Evolutionary conservation across 2,797 vertebrate species (phyloP).

Genomic region (Phoeniculus purpureus): DNA sequence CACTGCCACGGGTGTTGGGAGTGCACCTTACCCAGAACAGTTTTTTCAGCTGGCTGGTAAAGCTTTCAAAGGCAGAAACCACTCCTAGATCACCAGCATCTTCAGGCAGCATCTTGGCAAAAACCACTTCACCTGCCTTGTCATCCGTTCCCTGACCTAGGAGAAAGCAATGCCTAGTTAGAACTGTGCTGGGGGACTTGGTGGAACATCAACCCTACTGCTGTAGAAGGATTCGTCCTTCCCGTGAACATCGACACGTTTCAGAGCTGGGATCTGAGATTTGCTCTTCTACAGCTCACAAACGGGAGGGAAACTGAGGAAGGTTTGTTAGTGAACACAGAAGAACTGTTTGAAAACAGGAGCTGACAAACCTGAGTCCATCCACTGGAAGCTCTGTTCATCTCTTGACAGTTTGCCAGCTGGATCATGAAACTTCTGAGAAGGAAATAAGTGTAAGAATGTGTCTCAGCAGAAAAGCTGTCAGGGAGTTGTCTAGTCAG

Average conservation of each 20-base stretch:
- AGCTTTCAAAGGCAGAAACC: slow-evolving; percentile 78
- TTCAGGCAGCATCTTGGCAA: slow-evolving; percentile 40
- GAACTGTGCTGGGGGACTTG: background rate
- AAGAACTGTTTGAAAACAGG: background rate
- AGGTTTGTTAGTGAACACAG: background rate
- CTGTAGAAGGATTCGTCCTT: background rate
- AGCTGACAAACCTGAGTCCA: slow-evolving; percentile 45
- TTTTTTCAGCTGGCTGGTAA: slow-evolving; percentile 80
- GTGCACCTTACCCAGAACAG: slow-evolving; percentile 77
- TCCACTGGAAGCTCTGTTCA: slow-evolving; percentile 21
- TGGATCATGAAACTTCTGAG: background rate
- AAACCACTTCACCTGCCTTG: background rate
- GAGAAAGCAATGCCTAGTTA: background rate
- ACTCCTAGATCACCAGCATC: slow-evolving; percentile 59
- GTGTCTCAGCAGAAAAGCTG: background rate
- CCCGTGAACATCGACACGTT: accelerated
- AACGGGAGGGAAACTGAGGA: background rate
- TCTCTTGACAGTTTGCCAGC: background rate
- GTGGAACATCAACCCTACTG: background rate
- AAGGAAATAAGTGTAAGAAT: background rate
- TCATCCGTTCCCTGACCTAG: slow-evolving; percentile 22
- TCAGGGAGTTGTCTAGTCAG: no score
- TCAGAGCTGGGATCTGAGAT: accelerated
- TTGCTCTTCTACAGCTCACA: background rate
- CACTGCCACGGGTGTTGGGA: background rate